Evolutionary conservation across 2,113 vertebrate species (phyloP), one percentile per base, ranked within the genome.

Genomic region (Sinocyclocheilus anophthalmus): DNA sequence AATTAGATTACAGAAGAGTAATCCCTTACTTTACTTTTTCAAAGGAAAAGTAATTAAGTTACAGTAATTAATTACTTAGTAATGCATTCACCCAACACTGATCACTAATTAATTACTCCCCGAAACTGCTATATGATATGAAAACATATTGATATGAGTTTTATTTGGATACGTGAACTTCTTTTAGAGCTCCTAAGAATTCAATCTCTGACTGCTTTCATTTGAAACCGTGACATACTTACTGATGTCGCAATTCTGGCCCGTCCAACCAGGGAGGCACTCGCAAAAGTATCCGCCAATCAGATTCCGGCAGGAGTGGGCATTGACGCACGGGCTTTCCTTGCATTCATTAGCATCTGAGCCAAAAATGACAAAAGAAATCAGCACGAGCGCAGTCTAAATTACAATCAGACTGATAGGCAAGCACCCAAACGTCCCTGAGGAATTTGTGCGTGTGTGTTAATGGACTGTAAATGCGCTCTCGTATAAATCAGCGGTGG

Each of bases 241-340:
- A 98, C 97, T 95, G 86, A 92, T 96, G 90, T 97, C 96, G 91
- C 97, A 98, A 84, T 98, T 97, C 90, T 94, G 95, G 83, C 97
- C 82, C 82, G 90, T 95, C 97, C 97, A 98, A 77, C 97, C 97
- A 0, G 95, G 93, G 76, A 96, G 91, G 84, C 97, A 98, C 89
- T 97, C 96, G 55, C 97, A 98, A 92, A 97, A 98, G 91, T 98
- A 98, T 91, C 95, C 96, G 42, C 96, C 97, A 81, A 98, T 98
- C 91, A 98, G 94, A 88, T 98, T 98, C 84, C 96, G 95, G 93
- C 97, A 98, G 87, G 96, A 96, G 87, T 96, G 95, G 89, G 97
- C 97, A 87, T 98, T 45, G 42, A 45, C 42, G 42, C 42, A 98
- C 39, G 97, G 96, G 88, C 93, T 93, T 10, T 94, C 93, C 78